Evolutionary conservation across 2,113 vertebrate genomes (phyloP).

Genomic region (Agelaius tricolor): DNA sequence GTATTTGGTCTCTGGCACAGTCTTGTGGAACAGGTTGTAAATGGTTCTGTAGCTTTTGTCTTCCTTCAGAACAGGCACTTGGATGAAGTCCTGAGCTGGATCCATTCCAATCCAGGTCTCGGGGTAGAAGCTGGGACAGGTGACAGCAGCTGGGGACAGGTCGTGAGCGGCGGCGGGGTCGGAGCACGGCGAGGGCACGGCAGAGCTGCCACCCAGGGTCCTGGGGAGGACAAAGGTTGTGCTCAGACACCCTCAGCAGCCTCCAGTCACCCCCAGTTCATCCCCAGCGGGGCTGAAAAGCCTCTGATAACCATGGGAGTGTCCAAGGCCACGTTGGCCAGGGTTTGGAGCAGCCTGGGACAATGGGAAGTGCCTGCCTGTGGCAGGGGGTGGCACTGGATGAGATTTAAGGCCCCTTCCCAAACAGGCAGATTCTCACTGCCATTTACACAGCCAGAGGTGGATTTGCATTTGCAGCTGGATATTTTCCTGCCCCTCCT

Average conservation of each 20-base stretch:
- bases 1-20: conserved; percentile 97
- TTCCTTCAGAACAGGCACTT: conserved; percentile 94
- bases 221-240: conserved; percentile 55
- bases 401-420: neutral
- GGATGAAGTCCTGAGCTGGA: conserved; percentile 92
- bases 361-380: neutral
- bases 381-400: neutral
- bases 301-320: neutral
- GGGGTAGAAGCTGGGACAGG: conserved; percentile 88
- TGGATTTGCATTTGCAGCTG: conserved; percentile 12
- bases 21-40: conserved; percentile 99
- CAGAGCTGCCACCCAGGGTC: conserved; percentile 84
- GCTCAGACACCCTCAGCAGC: neutral
- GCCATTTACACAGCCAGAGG: neutral
- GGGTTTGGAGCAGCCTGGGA: neutral
- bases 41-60: conserved; percentile 97
- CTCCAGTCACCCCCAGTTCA: neutral
- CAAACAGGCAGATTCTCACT: rapidly evolving
- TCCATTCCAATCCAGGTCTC: conserved; percentile 97
- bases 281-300: rapidly evolving
- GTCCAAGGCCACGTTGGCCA: rapidly evolving
- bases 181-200: conserved; percentile 56
- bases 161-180: conserved; percentile 66
- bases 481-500: neutral
- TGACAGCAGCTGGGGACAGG: conserved; percentile 80